Percentiles rank a stretch among this genome's conserved stretches.
These are phyloP conservation scores for Origma solitaria DNA, from an alignment of 2,113 vertebrate species.

Conservation along the genomic window DNA sequence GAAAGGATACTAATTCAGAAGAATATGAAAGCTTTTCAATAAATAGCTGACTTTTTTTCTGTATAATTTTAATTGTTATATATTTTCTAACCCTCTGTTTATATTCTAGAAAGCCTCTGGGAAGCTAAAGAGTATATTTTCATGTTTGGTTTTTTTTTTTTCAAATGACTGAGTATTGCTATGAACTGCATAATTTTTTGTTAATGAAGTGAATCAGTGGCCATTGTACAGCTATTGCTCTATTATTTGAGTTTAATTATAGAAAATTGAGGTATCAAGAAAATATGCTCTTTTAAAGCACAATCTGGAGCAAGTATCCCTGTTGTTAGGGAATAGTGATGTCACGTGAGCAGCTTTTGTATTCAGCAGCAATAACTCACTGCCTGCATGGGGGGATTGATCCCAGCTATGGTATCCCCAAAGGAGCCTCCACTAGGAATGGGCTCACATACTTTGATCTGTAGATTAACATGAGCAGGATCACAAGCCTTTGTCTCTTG, in stretches of 20 bases:
- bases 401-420: slow-evolving; percentile 83
- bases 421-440: slow-evolving; percentile 80
- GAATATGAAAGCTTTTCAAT: slow-evolving; percentile 37
- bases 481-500: slow-evolving; percentile 85
- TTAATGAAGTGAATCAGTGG: slow-evolving; percentile 64
- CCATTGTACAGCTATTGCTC: slow-evolving; percentile 65
- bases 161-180: slow-evolving; percentile 29
- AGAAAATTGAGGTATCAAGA: slow-evolving; percentile 71
- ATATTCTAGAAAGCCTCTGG: slow-evolving; percentile 41
- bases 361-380: slow-evolving; percentile 93
- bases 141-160: slow-evolving; percentile 21
- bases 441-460: slow-evolving; percentile 82
- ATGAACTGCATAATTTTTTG: slow-evolving; percentile 40
- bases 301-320: slow-evolving; percentile 68
- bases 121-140: slow-evolving; percentile 50
- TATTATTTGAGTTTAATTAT: slow-evolving; percentile 72
- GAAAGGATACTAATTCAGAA: slow-evolving; percentile 63
- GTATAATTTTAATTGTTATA: slow-evolving; percentile 28
- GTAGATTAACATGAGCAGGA: slow-evolving; percentile 87
- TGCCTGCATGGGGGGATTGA: slow-evolving; percentile 81
- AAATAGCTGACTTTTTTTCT: slow-evolving; percentile 28
- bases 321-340: slow-evolving; percentile 73
- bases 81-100: slow-evolving; percentile 49
- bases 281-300: slow-evolving; percentile 76
- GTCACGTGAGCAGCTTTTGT: slow-evolving; percentile 90